Conservation (phyloP, 2,113 vertebrate species). For the Balaeniceps rex region DNA sequence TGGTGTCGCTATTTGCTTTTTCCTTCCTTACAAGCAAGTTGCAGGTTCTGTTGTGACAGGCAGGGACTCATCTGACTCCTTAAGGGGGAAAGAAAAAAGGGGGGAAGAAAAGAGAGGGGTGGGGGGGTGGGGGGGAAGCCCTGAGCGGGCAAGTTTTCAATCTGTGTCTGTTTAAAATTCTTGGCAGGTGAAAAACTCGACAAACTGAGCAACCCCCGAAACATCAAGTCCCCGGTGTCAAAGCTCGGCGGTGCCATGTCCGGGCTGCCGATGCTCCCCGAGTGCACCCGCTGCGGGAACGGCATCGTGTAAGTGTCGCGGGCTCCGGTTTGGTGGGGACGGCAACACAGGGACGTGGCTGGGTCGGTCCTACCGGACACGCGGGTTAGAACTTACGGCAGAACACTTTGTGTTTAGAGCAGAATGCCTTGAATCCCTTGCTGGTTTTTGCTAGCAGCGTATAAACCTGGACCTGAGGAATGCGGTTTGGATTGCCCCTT, state of each 20-base stretch:
- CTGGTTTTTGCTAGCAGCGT: neutral
- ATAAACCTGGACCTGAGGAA: neutral
- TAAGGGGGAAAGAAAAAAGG: too few relatives aligned
- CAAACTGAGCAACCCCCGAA: conserved; percentile 70
- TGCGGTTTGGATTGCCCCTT: neutral
- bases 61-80: neutral
- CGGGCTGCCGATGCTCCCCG: conserved; percentile 87
- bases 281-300: conserved; percentile 90
- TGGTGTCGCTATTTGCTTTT: neutral
- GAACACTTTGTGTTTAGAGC: neutral
- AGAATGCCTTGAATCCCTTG: neutral
- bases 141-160: neutral
- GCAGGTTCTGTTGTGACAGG: neutral
- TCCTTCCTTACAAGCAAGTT: neutral
- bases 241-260: conserved; percentile 82
- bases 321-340: accelerated
- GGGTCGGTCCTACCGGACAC: neutral
- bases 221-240: conserved; percentile 80
- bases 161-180: neutral
- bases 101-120: neutral
- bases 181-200: conserved; percentile 80
- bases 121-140: neutral
- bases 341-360: accelerated
- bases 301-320: conserved; percentile 90
- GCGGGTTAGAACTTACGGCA: neutral